Percentiles rank a stretch among this genome's conserved stretches.
phyloP scores from a whole-genome alignment of 64 coral and sea anemone genomes.

The Cladopsammia gracilis region DNA sequence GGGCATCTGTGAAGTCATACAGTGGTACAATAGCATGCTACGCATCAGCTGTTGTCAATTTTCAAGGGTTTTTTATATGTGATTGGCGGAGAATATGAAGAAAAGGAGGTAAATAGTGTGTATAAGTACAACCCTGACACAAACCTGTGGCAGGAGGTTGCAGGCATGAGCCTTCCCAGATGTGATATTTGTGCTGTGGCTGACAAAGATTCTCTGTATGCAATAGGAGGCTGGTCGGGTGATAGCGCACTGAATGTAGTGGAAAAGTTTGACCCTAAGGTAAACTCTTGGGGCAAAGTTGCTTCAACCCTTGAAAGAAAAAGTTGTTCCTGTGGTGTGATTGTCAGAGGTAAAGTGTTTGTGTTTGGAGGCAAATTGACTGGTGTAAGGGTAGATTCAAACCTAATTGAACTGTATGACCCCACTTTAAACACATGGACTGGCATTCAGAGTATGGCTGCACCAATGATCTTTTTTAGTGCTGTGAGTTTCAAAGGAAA shows the following conservation, averaged over 20 bases:
- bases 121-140: constrained; percentile 47
- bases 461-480: constrained; percentile 33
- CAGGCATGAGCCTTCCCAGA: constrained; percentile 33
- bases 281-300: constrained; percentile 32
- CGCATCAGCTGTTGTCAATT: constrained; percentile 44
- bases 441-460: background rate
- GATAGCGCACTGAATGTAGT: constrained; percentile 20
- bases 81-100: constrained; percentile 1
- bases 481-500: constrained; percentile 39
- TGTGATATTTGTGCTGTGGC: constrained; percentile 57
- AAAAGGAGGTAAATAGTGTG: constrained; percentile 21
- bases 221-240: constrained; percentile 32
- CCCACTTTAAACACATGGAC: constrained; percentile 2
- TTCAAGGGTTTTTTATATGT: constrained; percentile 64
- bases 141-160: constrained; percentile 59
- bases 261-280: constrained; percentile 45
- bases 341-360: constrained; percentile 34
- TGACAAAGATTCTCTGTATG: constrained; percentile 56
- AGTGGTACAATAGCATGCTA: background rate
- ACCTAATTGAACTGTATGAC: constrained; percentile 56
- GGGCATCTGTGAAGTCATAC: constrained; percentile 42
- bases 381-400: background rate
- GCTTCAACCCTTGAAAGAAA: background rate
- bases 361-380: constrained; percentile 19
- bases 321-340: constrained; percentile 44